These are phyloP conservation scores for Lasioglossum malachurum DNA, from an alignment of 2,888 invertebrate genomes.

Conservation along the genomic window DNA sequence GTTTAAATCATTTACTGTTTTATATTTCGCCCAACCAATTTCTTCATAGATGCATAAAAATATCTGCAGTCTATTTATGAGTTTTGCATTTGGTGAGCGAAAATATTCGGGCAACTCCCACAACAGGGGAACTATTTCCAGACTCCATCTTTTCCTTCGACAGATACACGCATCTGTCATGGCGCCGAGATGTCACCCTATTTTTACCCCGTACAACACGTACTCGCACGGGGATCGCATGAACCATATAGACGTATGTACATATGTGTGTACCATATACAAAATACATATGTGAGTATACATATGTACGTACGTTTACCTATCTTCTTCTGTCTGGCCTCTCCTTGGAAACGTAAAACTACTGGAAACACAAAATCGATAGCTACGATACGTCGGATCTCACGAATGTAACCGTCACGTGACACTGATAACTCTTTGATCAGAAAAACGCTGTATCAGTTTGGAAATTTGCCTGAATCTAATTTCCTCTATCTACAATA, in stretches of 20 bases:
- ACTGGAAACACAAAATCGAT: slow-evolving; percentile 78
- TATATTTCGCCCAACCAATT: too few relatives aligned
- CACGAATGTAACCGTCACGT: slow-evolving; percentile 37
- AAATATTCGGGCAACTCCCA: slow-evolving; percentile 28
- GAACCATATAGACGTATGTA: slow-evolving; percentile 47
- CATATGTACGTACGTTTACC: slow-evolving; percentile 50
- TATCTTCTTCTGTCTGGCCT: slow-evolving; percentile 65
- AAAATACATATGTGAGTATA: slow-evolving; percentile 27
- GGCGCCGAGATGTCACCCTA: slow-evolving; percentile 72
- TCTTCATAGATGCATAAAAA: too few relatives aligned
- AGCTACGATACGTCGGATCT: slow-evolving; percentile 66
- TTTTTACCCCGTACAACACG: slow-evolving; percentile 67
- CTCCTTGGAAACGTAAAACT: slow-evolving; percentile 78
- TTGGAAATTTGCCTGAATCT: not conserved
- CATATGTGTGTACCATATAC: slow-evolving; percentile 42
- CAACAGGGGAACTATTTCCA: slow-evolving; percentile 34
- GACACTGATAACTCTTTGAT: slow-evolving; percentile 21
- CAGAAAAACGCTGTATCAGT: not conserved
- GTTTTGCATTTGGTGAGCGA: not conserved
- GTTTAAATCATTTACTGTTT: too few relatives aligned
- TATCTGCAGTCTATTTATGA: not conserved
- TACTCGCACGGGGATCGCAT: slow-evolving; percentile 55
- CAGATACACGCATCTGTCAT: slow-evolving; percentile 76
- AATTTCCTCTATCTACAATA: too few relatives aligned
- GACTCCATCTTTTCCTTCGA: slow-evolving; percentile 71